phyloP scores from a whole-genome alignment of 2,113 vertebrate genomes.

The Laticauda laticaudata region DNA sequence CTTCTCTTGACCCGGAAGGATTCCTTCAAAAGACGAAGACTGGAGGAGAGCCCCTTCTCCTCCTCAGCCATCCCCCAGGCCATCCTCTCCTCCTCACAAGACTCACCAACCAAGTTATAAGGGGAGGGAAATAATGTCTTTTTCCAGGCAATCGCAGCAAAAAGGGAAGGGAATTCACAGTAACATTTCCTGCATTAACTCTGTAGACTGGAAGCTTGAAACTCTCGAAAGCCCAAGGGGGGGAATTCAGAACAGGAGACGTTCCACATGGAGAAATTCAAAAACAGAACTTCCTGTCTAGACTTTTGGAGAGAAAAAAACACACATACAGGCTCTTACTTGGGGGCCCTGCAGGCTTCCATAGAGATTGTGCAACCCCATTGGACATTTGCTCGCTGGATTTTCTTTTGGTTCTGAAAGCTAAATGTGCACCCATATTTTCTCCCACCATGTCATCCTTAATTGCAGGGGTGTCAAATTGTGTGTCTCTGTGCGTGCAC shows the following conservation, averaged over 20 bases:
- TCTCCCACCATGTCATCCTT: neutral
- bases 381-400: neutral
- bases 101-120: neutral
- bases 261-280: conserved; percentile 47
- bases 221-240: conserved; percentile 28
- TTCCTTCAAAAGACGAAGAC: neutral
- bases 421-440: neutral
- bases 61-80: neutral
- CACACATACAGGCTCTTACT: conserved; percentile 62
- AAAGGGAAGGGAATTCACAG: neutral
- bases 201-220: conserved; percentile 62
- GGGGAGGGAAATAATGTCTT: neutral
- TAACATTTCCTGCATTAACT: conserved; percentile 57
- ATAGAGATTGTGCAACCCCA: neutral
- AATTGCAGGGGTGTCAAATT: neutral
- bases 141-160: neutral
- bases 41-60: neutral
- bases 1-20: neutral
- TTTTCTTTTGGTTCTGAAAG: neutral
- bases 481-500: too few species aligned
- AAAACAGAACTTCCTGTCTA: conserved; percentile 73
- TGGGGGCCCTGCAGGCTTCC: conserved; percentile 63
- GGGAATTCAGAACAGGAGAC: neutral
- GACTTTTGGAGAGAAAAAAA: conserved; percentile 50
- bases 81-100: neutral